Evolutionary conservation across 2,888 invertebrate species (phyloP).

Genomic region (Agrochola lota): DNA sequence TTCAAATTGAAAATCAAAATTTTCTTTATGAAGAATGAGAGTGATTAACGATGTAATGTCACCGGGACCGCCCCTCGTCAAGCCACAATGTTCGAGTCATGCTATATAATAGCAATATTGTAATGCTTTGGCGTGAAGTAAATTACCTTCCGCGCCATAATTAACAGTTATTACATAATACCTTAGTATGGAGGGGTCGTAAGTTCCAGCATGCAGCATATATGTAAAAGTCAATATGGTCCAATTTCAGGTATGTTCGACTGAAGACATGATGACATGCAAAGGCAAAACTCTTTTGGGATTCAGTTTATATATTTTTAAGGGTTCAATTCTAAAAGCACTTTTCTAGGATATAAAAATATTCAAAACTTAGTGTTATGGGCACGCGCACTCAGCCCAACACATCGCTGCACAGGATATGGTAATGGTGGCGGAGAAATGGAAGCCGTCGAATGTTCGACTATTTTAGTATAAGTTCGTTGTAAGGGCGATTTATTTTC

Average conservation of each 20-base stretch:
- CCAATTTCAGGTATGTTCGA: background rate
- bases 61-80: conserved; percentile 82
- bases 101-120: conserved; percentile 88
- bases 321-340: conserved; percentile 15
- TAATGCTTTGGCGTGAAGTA: conserved; percentile 83
- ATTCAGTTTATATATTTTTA: conserved; percentile 17
- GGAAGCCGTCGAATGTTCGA: conserved; percentile 83
- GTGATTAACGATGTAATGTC: conserved; percentile 89
- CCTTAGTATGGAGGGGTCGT: conserved; percentile 66
- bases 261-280: background rate
- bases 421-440: conserved; percentile 87
- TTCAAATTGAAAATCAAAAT: conserved; percentile 89
- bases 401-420: conserved; percentile 86
- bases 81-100: conserved; percentile 85
- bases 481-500: conserved; percentile 89
- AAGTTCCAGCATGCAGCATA: conserved; percentile 58
- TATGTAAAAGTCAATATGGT: conserved; percentile 7
- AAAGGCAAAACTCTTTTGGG: background rate
- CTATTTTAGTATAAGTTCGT: conserved; percentile 88
- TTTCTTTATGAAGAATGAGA: conserved; percentile 82
- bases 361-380: conserved; percentile 72
- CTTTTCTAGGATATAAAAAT: conserved; percentile 52
- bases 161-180: conserved; percentile 81
- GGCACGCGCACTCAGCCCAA: conserved; percentile 76
- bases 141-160: conserved; percentile 84